Conservation (phyloP, 2,888 invertebrate genomes). For the Notocelia uddmanniana region DNA sequence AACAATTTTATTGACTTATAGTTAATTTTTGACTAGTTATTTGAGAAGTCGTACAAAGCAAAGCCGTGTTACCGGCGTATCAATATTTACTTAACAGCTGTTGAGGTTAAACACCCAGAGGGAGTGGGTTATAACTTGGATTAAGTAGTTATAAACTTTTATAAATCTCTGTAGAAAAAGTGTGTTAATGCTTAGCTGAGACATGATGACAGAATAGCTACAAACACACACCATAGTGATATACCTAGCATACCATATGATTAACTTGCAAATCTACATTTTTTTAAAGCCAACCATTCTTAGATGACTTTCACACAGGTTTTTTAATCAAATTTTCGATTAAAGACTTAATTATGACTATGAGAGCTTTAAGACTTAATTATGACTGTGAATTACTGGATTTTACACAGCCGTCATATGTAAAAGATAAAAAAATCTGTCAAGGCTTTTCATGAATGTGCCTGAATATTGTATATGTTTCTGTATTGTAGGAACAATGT, state of each 20-base stretch:
- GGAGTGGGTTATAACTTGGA: background rate
- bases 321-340: background rate
- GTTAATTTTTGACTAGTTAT: background rate
- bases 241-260: background rate
- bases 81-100: background rate
- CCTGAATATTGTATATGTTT: background rate
- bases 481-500: slow-evolving; percentile 55
- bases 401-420: too few relatives aligned
- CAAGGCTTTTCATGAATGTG: background rate
- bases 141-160: background rate
- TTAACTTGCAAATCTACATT: background rate
- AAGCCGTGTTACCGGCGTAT: background rate
- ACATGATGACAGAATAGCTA: background rate
- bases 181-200: background rate
- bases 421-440: background rate
- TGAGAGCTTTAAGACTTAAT: too few relatives aligned
- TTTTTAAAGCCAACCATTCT: background rate
- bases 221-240: background rate
- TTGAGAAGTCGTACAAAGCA: too few relatives aligned
- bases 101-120: background rate
- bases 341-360: too few relatives aligned
- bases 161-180: background rate
- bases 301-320: background rate
- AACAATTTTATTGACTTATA: background rate
- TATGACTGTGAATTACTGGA: too few relatives aligned